Conservation (phyloP, 2,113 vertebrate species). For the Hippocampus barbouri region DNA sequence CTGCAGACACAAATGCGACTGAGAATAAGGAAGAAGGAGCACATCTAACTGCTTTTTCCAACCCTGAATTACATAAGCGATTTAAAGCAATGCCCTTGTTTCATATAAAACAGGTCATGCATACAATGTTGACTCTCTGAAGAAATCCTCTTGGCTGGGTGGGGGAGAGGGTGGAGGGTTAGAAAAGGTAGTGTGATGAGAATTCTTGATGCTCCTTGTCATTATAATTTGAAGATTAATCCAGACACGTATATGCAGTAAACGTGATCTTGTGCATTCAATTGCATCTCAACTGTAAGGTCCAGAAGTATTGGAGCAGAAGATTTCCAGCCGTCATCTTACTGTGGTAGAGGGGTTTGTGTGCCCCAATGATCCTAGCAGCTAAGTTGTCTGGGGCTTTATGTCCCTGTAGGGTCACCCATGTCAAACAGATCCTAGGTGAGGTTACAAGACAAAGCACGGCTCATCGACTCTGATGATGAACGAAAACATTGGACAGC, state of each 20-base stretch:
- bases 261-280: constrained; percentile 7
- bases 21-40: constrained; percentile 10
- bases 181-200: constrained; percentile 7
- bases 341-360: too few species aligned
- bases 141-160: constrained; percentile 27
- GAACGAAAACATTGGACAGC: background rate
- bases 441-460: too few species aligned
- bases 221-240: constrained; percentile 10
- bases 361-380: too few species aligned
- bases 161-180: constrained; percentile 3
- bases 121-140: constrained; percentile 42
- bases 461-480: too few species aligned
- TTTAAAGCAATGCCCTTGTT: constrained; percentile 31
- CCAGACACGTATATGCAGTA: background rate
- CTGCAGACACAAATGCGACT: constrained; percentile 12
- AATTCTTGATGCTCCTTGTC: constrained; percentile 32
- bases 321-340: too few species aligned
- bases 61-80: constrained; percentile 24
- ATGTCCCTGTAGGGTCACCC: too few species aligned
- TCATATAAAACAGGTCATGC: constrained; percentile 23
- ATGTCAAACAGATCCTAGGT: too few species aligned
- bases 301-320: background rate
- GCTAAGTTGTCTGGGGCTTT: too few species aligned
- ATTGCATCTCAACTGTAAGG: background rate
- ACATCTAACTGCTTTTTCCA: constrained; percentile 30